Base-by-base conservation (phyloP, 2,797 vertebrate genomes). In the Allobates femoralis region DNA sequence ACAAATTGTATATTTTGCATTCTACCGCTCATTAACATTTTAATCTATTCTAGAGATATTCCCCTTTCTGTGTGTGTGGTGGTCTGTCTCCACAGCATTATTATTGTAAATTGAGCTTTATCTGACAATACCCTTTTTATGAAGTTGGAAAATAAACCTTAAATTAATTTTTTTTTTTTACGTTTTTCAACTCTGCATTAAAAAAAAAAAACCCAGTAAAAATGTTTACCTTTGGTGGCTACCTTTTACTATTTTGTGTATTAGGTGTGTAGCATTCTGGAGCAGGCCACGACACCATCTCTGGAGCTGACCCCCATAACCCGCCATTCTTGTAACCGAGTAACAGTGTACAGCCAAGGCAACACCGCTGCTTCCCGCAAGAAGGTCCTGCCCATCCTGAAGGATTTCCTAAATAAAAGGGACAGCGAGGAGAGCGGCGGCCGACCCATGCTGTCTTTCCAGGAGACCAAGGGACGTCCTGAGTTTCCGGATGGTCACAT, bases 351-450 rank as follows among this genome's bases (percentile, higher is more conserved):
- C 73, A 26, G 85, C 76, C 95, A 95, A 92, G 97, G 96, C 89
- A 98, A 99, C 90, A 12, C 88, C 0, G 6, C 93, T 84, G 96
- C 94, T 0, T 93, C 97, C 0, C 94, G 97, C 1, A 99, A 99
- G 92, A 97, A 97, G 90, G 90, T 98, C 16, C 93, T 99, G 84
- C 98, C 97, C 76, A 53, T 99, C 26, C 88, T 99, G 18, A 92
- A 94, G 88, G 94, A 94, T 89, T 95, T 96, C 89, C 93, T 98
- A 71, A 89, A 76, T 82, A 91, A 60, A 41, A 21, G 79, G 83
- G 69, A 18, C 41, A 0, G 0, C 0, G 4, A 7, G 3, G 15
- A 50, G 5, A 67, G 67, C 19, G 21, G 37, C 19, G 18, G 56
- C 18, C 67, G 15, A 37, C 66, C 62, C 21, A 85, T 85, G 87